Evolutionary conservation across 2,888 invertebrate genomes (phyloP), one percentile per base, ranked within the genome.

Genomic region (Euclidia mi): DNA sequence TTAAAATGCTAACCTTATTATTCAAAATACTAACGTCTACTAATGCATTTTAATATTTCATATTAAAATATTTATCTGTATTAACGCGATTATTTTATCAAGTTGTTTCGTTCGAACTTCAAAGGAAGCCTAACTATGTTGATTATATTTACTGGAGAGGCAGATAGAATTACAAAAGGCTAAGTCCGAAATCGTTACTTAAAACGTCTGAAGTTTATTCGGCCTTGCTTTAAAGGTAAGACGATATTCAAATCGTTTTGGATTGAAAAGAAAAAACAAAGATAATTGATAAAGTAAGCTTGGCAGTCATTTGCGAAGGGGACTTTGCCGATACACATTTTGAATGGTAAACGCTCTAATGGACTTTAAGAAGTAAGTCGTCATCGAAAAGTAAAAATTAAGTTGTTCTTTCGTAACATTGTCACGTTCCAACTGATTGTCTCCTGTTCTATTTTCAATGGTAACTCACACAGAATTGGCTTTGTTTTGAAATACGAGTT

Each of bases 321-420:
- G 63, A 63, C 66, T 71, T 68, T 52, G 48, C 49, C 60, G 47
- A 75, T 78, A 81, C 70, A 76, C 81, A 76, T 72, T 78, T 68
- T 69, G 81, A 79, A 80, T 82, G 63, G 48, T 61, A 77, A 82
- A 79, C 67, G 65, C 40, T 53, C 71, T 82, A 84, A 84, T 81
- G 80, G 83, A 77, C 81, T 76, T 71, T 42, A 67, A 71, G 74
- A 71, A 75, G 64, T 67, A 74, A 76, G 71, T 78, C 70, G 75
- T 79, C 69, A 73, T 72, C 71, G 70, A 64, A 75, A 73, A 81
- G 73, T 74, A 74, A 78, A 81, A 85, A 84, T 78, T 85, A 84
- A 84, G 84, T 78, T 76, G 76, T 72, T 50, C 20, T 51, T 85
- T 67, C 42, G 82, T 73, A 83, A 71, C 52, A 70, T 65, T 61